Evolutionary conservation across 37 sponge, comb jelly and placozoan genomes (phyloP).

Genomic region (Beroe ovata): DNA sequence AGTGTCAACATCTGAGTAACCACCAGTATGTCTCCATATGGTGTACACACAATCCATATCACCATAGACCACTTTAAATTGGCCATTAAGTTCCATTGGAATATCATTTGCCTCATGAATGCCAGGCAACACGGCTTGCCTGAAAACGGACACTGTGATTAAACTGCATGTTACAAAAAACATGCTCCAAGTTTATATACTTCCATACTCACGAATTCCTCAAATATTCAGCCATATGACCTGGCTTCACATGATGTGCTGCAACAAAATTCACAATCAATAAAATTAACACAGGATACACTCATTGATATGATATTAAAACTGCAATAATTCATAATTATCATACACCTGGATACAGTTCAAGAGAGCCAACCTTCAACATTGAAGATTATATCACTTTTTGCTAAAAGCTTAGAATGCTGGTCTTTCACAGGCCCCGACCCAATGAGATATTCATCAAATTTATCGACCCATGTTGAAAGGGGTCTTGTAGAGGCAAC

Average conservation of each 20-base stretch:
- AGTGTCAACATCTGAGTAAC: neutral
- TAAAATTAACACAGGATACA: too few species aligned
- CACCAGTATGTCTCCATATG: slow-evolving; percentile 18
- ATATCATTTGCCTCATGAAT: neutral
- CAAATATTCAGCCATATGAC: slow-evolving; percentile 6
- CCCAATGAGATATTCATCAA: slow-evolving; percentile 37
- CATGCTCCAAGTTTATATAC: neutral
- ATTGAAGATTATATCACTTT: slow-evolving; percentile 2
- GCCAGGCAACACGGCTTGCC: neutral
- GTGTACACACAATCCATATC: slow-evolving; percentile 19
- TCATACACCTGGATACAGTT: too few species aligned
- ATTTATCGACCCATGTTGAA: slow-evolving; percentile 19
- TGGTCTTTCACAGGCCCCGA: slow-evolving; percentile 25
- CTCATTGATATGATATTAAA: too few species aligned
- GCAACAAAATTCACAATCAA: too few species aligned
- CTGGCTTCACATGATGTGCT: slow-evolving; percentile 47
- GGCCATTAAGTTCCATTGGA: slow-evolving; percentile 29
- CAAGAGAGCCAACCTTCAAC: neutral
- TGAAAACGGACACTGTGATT: too few species aligned
- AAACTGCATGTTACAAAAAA: too few species aligned
- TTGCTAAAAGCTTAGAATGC: slow-evolving; percentile 27
- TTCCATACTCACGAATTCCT: slow-evolving; percentile 7
- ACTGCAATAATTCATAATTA: too few species aligned
- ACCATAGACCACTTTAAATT: neutral
- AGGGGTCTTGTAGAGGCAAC: neutral